Evolutionary conservation across 2,888 invertebrate genomes (phyloP), one percentile per base, ranked within the genome.

Genomic region (Endotricha flammealis): DNA sequence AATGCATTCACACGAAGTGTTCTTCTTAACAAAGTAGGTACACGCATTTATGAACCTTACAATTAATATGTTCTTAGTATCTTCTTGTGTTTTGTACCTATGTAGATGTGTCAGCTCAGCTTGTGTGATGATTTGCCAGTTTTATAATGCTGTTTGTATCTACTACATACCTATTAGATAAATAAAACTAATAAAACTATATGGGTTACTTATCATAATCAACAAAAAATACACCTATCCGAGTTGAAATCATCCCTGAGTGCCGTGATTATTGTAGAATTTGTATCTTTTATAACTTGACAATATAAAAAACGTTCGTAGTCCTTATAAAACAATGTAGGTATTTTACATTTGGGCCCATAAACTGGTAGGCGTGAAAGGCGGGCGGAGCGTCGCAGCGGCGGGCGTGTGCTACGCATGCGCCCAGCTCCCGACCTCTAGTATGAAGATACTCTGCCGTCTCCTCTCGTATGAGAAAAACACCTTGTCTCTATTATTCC

Each of bases 401-500:
- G 58, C 73, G 73, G 82, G 81, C 81, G 82, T 71, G 66, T 42
- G 52, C 38, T 52, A 64, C 83, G 85, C 85, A 82, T 82, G 85
- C 85, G 85, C 68, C 42, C 41, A 54, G 40, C 51, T 56, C 54
- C 48, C 47, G 38, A 48, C 54, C 53, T 61, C 62, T 59, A 61
- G 55, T 55, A 53, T 56, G 50, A 48, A 46, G 49, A 58, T 58
- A 60, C 62, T 62, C 51, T 45, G 56, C 60, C 57, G 50, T 57
- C 50, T 45, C 22, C 35, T 35, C 35, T 63, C 63, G 64, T 65
- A 61, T 57, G 56, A 50, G 53, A 64, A 65, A 61, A 6, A 8
- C 62, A 63, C 55, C 57, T 66, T 53, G 61, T 81, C 82, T 68
- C 76, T 70, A 67, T 78, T 71, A 51, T 50, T 47, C 55, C 43